A percentile compares a stretch with the other conserved stretches of the same genome.
Evolutionary conservation across 2,797 vertebrate species (phyloP).

Genomic region (Ataeniobius toweri): DNA sequence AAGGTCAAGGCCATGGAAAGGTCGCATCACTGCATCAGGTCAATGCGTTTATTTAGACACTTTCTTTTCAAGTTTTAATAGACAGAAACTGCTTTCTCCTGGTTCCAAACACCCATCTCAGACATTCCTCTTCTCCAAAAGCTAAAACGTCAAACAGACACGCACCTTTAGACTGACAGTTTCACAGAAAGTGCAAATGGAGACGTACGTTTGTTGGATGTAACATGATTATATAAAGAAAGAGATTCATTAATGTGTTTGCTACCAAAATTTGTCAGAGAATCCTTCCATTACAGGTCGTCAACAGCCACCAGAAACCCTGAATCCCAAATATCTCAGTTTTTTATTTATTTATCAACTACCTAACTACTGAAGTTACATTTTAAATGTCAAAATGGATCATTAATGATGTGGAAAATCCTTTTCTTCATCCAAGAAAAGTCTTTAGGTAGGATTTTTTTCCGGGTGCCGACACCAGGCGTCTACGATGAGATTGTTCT

Average conservation of each 20-base stretch:
- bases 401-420: slow-evolving; percentile 19
- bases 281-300: slow-evolving; percentile 24
- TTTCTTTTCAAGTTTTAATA: slow-evolving; percentile 52
- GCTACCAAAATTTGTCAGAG: slow-evolving; percentile 5
- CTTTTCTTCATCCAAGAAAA: background rate
- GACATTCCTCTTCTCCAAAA: slow-evolving; percentile 8
- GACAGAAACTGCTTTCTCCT: slow-evolving; percentile 7
- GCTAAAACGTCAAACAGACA: slow-evolving; percentile 35
- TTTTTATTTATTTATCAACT: background rate
- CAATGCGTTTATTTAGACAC: slow-evolving; percentile 22
- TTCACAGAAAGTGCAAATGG: slow-evolving; percentile 41
- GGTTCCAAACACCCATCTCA: slow-evolving; percentile 8
- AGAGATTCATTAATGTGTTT: slow-evolving; percentile 28
- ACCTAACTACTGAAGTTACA: slow-evolving; percentile 17
- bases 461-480: slow-evolving; percentile 19
- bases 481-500: slow-evolving; percentile 34
- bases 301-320: slow-evolving; percentile 41
- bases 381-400: slow-evolving; percentile 18
- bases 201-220: slow-evolving; percentile 42
- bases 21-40: slow-evolving; percentile 53
- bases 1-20: slow-evolving; percentile 72
- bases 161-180: slow-evolving; percentile 33
- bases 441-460: slow-evolving; percentile 7
- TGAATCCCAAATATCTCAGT: background rate
- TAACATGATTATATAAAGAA: slow-evolving; percentile 37